Percentiles rank a stretch among this genome's conserved stretches.
Conservation (phyloP, 1,140 invertebrate genomes). For the Teleopsis dalmanni region DNA sequence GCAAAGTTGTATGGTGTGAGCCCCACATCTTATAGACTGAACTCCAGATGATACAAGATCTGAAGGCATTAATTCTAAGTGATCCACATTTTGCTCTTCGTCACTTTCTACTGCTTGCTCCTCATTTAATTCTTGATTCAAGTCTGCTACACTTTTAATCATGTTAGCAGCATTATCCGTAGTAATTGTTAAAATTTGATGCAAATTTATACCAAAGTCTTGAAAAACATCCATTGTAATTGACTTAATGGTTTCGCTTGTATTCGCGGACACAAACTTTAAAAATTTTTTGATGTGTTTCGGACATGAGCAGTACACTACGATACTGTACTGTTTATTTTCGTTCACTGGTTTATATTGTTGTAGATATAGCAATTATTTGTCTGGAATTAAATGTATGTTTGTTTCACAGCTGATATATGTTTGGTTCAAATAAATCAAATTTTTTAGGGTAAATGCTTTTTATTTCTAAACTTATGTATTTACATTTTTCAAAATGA, state of each 20-base stretch:
- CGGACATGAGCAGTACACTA: too few relatives aligned
- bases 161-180: not conserved
- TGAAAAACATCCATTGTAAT: not conserved
- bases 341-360: too few relatives aligned
- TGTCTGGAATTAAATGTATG: too few relatives aligned
- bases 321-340: too few relatives aligned
- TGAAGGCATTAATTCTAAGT: not conserved
- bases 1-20: slow-evolving; percentile 1
- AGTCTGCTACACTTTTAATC: not conserved
- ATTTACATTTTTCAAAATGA: too few relatives aligned
- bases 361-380: too few relatives aligned
- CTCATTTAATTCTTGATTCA: not conserved
- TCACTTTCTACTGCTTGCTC: not conserved
- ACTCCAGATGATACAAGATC: not conserved
- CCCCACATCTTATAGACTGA: not conserved
- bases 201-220: not conserved
- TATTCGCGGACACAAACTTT: too few relatives aligned
- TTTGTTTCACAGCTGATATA: too few relatives aligned
- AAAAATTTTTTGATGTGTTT: too few relatives aligned
- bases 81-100: not conserved
- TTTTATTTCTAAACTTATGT: too few relatives aligned
- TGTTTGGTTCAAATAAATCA: too few relatives aligned
- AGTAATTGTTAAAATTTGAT: slow-evolving; percentile 2
- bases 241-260: slow-evolving; percentile 1
- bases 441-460: too few relatives aligned